Conservation (phyloP, 2,888 invertebrate genomes). For the Machimus atricapillus region DNA sequence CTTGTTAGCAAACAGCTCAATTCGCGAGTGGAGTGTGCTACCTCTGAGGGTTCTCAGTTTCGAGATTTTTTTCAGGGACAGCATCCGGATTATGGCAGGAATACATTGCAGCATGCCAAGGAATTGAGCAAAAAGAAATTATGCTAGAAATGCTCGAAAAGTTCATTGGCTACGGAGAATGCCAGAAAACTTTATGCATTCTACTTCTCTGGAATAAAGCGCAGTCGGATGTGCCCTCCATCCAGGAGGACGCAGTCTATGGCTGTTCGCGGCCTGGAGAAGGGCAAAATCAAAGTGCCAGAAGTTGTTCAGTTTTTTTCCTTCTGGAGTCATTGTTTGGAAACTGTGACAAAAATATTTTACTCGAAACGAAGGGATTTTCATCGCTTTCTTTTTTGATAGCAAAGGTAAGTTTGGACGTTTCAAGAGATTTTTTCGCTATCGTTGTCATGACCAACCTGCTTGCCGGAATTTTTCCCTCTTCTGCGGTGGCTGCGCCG, state of each 20-base stretch:
- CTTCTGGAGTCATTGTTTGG: conserved; percentile 57
- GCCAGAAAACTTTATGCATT: conserved; percentile 58
- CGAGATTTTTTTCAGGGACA: conserved; percentile 72
- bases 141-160: conserved; percentile 77
- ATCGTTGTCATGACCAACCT: not conserved
- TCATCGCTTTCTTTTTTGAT: conserved; percentile 57
- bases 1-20: conserved; percentile 59
- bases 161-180: conserved; percentile 58
- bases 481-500: not conserved
- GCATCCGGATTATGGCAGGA: not conserved
- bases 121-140: conserved; percentile 84
- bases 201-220: conserved; percentile 53
- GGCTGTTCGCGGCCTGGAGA: conserved; percentile 56
- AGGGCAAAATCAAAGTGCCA: conserved; percentile 55
- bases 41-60: conserved; percentile 80
- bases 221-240: conserved; percentile 29
- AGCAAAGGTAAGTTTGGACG: conserved; percentile 55
- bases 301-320: conserved; percentile 54
- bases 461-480: not conserved
- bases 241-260: conserved; percentile 58
- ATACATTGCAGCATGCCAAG: conserved; percentile 62
- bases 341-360: conserved; percentile 59
- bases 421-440: conserved; percentile 20
- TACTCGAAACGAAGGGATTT: conserved; percentile 59
- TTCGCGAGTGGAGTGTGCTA: conserved; percentile 72